Percentiles rank a stretch among this genome's conserved stretches.
phyloP scores from a whole-genome alignment of 35 echinoderm and acorn worm genomes.

The Heliocidaris tuberculata region DNA sequence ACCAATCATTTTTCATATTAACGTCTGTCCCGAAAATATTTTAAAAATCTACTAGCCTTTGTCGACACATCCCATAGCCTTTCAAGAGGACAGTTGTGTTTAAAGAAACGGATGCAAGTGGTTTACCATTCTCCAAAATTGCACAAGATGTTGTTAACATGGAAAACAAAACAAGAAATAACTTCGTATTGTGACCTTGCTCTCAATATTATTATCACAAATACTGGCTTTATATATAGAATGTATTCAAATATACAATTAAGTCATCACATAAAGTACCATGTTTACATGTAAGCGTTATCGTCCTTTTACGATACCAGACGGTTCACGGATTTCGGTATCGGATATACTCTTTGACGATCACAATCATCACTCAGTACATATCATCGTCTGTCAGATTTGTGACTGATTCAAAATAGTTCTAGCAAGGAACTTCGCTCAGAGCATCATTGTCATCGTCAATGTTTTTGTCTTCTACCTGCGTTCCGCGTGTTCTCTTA shows the following conservation, averaged over 20 bases:
- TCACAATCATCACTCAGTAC: background rate
- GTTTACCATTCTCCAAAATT: too few species aligned
- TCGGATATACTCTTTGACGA: background rate
- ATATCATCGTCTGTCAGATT: background rate
- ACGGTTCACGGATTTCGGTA: background rate
- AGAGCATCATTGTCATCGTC: background rate
- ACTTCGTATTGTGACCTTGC: background rate
- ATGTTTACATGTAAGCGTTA: background rate
- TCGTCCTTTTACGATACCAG: background rate
- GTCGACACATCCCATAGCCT: too few species aligned
- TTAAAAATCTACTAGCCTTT: too few species aligned
- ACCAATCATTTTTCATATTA: too few species aligned
- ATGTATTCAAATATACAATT: background rate
- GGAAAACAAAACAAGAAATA: too few species aligned
- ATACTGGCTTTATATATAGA: background rate
- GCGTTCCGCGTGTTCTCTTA: constrained; percentile 13
- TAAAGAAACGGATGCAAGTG: too few species aligned
- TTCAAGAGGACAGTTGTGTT: too few species aligned
- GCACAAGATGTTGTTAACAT: too few species aligned
- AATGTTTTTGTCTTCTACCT: constrained; percentile 21
- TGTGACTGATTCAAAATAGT: background rate
- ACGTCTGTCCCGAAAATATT: too few species aligned
- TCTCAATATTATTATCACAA: background rate
- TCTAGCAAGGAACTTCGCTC: background rate
- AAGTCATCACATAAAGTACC: background rate